These are phyloP conservation scores for Alexandromys fortis DNA, from an alignment of 2,113 vertebrate species.

Conservation along the genomic window DNA sequence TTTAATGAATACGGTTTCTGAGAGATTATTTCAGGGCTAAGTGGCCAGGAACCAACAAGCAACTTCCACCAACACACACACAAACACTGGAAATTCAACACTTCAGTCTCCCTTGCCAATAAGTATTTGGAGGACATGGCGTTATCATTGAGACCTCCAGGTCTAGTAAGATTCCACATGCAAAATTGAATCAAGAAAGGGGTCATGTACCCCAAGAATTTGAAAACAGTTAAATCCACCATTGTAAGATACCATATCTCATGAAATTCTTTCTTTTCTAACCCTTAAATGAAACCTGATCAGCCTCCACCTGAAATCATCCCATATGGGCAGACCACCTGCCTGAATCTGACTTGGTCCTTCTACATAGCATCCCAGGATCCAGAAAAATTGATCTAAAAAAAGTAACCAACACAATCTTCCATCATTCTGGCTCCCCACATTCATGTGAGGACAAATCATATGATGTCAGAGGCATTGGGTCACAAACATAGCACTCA, in stretches of 20 bases:
- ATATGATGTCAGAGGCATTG: not conserved
- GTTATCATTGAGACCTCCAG: not conserved
- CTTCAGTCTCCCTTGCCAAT: too few relatives aligned
- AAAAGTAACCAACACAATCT: too few relatives aligned
- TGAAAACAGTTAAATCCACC: not conserved
- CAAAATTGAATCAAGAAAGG: not conserved
- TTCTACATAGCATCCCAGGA: not conserved
- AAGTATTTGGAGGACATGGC: not conserved
- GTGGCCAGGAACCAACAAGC: too few relatives aligned
- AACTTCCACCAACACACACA: too few relatives aligned
- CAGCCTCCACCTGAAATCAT: not conserved
- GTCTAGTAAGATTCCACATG: not conserved
- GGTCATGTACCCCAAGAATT: not conserved
- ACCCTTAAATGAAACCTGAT: not conserved
- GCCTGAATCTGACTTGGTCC: not conserved
- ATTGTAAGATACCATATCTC: not conserved
- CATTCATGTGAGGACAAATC: not conserved
- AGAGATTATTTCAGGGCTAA: too few relatives aligned
- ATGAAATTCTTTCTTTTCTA: not conserved
- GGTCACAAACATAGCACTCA: not conserved
- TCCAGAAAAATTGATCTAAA: not conserved
- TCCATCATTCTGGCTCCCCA: not conserved
- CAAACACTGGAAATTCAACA: not conserved
- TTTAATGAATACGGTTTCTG: too few relatives aligned
- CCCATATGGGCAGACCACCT: fast-evolving